A percentile compares a stretch with the other conserved stretches of the same genome.
Conservation (phyloP, 2,113 vertebrate species). For the Nibea albiflora region DNA sequence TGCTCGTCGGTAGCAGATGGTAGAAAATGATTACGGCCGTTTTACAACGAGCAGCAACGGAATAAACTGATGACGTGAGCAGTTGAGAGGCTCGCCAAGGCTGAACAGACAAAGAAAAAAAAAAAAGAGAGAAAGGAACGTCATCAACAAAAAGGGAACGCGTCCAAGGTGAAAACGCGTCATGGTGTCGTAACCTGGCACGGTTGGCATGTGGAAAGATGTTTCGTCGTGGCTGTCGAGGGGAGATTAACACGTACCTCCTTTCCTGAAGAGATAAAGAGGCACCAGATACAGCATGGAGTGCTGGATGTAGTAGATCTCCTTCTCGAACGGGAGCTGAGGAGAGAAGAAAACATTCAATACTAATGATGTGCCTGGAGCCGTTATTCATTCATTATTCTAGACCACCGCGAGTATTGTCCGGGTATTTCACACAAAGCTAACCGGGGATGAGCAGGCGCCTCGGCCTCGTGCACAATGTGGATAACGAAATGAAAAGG, state of each 20-base stretch:
- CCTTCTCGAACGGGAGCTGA: slow-evolving; percentile 96
- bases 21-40: background rate
- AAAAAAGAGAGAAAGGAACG: background rate
- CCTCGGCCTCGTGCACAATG: background rate
- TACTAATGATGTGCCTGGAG: background rate
- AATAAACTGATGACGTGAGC: background rate
- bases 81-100: background rate
- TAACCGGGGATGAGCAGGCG: background rate
- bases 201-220: background rate
- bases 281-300: slow-evolving; percentile 97
- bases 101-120: background rate
- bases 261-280: slow-evolving; percentile 95
- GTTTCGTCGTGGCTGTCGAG: background rate
- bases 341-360: slow-evolving; percentile 18
- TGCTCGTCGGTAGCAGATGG: background rate
- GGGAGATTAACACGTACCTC: slow-evolving; percentile 86
- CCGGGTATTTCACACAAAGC: background rate
- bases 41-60: background rate
- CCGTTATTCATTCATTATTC: background rate
- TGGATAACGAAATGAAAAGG: background rate
- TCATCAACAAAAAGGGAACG: background rate
- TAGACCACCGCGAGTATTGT: background rate
- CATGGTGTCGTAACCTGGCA: background rate
- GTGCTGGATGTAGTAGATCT: slow-evolving; percentile 98
- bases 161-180: background rate